Conservation (phyloP, 2,797 vertebrate genomes). For the Triplophysa bombifrons region DNA sequence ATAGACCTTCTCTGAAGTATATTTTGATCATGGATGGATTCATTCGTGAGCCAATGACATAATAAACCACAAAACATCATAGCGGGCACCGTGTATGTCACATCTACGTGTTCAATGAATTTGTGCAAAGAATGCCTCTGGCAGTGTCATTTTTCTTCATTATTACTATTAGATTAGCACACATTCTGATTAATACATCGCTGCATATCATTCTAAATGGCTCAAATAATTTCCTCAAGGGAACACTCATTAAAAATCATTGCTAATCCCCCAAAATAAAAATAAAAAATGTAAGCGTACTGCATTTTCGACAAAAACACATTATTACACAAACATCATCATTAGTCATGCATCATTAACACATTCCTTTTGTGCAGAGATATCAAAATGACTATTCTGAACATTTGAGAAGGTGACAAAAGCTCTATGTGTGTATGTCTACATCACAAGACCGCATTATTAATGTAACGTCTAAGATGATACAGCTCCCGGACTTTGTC, state of each 20-base stretch:
- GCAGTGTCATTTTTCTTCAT: neutral
- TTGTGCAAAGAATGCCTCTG: neutral
- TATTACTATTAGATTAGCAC: neutral
- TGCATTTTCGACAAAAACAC: neutral
- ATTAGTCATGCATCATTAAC: conserved; percentile 23
- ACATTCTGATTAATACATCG: neutral
- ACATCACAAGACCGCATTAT: conserved; percentile 35
- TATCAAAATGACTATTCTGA: conserved; percentile 5
- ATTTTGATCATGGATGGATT: conserved; percentile 36
- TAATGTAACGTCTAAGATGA: conserved; percentile 47
- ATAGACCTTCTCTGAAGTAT: conserved; percentile 15
- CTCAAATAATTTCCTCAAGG: neutral
- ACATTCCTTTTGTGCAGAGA: neutral
- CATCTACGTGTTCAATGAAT: conserved; percentile 1
- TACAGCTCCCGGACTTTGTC: conserved; percentile 59
- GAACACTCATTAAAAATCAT: neutral
- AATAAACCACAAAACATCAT: neutral
- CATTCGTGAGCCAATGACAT: conserved; percentile 6
- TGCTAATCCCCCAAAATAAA: neutral
- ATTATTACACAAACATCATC: neutral
- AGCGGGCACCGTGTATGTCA: neutral
- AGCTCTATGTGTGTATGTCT: conserved; percentile 31
- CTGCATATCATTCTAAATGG: neutral
- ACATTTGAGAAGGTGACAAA: neutral
- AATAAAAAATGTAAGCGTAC: neutral